A percentile compares a stretch with the other conserved stretches of the same genome.
These are phyloP conservation scores for Pipistrellus nathusii DNA, from an alignment of 2,797 vertebrate species.

Conservation along the genomic window DNA sequence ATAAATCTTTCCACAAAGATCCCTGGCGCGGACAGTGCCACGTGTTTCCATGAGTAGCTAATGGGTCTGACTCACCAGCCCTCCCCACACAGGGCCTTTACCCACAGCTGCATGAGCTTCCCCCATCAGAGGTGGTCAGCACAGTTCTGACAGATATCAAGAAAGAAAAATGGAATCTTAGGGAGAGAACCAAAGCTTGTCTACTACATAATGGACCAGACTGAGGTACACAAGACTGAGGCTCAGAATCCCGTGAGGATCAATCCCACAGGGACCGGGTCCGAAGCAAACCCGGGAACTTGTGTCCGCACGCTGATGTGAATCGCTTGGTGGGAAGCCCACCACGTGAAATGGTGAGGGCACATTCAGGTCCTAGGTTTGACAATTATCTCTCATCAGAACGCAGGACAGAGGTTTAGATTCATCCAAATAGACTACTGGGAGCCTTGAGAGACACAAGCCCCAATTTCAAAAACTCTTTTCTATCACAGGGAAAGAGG, in stretches of 20 bases:
- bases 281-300: neutral
- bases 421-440: neutral
- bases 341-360: rapidly evolving
- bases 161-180: neutral
- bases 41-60: rapidly evolving
- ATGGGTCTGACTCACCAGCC: rapidly evolving
- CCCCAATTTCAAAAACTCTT: neutral
- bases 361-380: neutral
- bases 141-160: rapidly evolving
- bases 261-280: rapidly evolving
- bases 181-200: neutral
- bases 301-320: neutral
- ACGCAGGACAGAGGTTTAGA: neutral
- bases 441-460: neutral
- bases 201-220: rapidly evolving
- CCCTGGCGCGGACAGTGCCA: neutral
- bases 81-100: no score
- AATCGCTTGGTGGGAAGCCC: neutral
- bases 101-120: rapidly evolving
- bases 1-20: neutral
- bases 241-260: neutral
- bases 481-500: neutral
- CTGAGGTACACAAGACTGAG: neutral
- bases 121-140: no score
- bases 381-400: rapidly evolving